Percentiles rank a stretch among this genome's conserved stretches.
Evolutionary conservation across 2,113 vertebrate genomes (phyloP).

Genomic region (Elanoides forficatus): DNA sequence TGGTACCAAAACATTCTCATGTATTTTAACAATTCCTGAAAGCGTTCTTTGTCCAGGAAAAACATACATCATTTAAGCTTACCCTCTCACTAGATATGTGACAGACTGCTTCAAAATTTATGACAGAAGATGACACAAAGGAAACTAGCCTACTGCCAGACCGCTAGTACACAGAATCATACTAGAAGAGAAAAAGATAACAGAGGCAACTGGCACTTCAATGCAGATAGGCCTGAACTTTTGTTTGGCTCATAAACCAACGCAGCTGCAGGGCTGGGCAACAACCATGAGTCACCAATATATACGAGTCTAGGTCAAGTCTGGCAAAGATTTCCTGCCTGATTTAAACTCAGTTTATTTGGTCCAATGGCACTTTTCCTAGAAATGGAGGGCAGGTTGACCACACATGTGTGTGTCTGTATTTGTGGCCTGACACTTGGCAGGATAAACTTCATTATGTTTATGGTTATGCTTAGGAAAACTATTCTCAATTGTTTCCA

Average conservation of each 20-base stretch:
- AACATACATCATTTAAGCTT: neutral
- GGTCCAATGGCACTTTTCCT: neutral
- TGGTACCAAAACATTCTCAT: neutral
- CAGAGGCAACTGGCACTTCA: neutral
- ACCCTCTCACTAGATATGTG: neutral
- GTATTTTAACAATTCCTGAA: neutral
- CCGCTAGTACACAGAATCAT: neutral
- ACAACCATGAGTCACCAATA: neutral
- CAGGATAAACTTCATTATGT: slow-evolving; percentile 39
- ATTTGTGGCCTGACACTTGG: slow-evolving; percentile 41
- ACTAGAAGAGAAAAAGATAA: neutral
- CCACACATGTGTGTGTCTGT: slow-evolving; percentile 8
- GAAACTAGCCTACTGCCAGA: neutral
- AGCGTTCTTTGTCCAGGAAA: neutral
- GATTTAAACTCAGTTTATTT: neutral
- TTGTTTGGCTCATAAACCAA: neutral
- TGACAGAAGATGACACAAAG: neutral
- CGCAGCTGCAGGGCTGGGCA: neutral
- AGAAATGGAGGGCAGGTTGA: neutral
- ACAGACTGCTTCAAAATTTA: neutral
- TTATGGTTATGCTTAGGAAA: slow-evolving; percentile 40
- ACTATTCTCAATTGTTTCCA: slow-evolving; percentile 41
- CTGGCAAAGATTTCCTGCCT: no score
- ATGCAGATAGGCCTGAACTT: neutral
- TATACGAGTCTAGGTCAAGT: neutral